A percentile compares a stretch with the other conserved stretches of the same genome.
These are phyloP conservation scores for Rhogogaster chlorosoma DNA, from an alignment of 2,888 invertebrate species.

Conservation along the genomic window DNA sequence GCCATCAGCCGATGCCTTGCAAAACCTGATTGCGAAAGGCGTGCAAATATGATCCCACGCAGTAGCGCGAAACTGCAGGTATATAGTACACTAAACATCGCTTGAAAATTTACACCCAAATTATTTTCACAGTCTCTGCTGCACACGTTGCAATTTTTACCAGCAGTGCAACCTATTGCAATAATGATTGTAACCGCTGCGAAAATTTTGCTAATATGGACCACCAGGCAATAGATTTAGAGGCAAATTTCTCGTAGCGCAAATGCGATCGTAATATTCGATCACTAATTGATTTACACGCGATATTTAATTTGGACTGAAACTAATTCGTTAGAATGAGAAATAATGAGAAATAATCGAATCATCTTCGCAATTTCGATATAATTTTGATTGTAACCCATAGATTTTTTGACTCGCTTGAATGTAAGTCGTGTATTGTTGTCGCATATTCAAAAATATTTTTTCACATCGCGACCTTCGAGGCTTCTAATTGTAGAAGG, in stretches of 20 bases:
- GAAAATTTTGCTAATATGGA: neutral
- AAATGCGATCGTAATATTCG: neutral
- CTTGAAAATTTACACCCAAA: neutral
- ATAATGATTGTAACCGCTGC: neutral
- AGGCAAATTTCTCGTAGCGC: neutral
- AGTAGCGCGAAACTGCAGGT: neutral
- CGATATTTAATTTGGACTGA: neutral
- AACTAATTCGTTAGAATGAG: neutral
- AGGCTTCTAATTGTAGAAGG: neutral
- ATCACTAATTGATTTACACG: neutral
- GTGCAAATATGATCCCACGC: neutral
- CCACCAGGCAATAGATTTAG: neutral
- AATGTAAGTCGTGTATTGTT: neutral
- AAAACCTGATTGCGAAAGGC: slow-evolving; percentile 1
- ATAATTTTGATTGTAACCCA: neutral
- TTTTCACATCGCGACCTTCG: neutral
- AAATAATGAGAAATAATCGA: neutral
- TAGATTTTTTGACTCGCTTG: neutral
- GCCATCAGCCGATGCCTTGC: neutral
- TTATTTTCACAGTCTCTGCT: neutral
- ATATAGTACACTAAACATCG: neutral
- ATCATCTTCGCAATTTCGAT: neutral
- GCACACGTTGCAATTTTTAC: neutral
- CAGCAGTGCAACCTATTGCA: neutral
- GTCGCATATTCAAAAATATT: neutral